These are phyloP conservation scores for Spodoptera exigua DNA, from an alignment of 2,888 invertebrate species.

Conservation along the genomic window DNA sequence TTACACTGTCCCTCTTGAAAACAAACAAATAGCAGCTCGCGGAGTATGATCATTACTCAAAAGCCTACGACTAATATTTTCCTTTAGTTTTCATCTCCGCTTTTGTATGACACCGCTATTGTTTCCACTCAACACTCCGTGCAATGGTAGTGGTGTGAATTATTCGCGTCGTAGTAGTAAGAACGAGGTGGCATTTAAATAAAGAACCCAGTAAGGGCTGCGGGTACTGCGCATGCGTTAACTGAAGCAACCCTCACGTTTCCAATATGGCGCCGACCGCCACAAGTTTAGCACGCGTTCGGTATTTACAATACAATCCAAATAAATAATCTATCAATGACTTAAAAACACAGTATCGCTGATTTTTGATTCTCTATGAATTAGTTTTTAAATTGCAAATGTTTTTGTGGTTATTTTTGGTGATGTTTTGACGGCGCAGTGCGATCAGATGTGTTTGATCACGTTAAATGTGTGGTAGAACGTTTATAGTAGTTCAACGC, in stretches of 20 bases:
- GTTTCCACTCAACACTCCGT: slow-evolving; percentile 58
- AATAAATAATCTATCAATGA: slow-evolving; percentile 41
- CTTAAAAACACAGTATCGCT: slow-evolving; percentile 15
- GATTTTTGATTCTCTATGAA: slow-evolving; percentile 11
- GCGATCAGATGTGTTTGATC: slow-evolving; percentile 76
- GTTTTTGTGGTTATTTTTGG: slow-evolving; percentile 42
- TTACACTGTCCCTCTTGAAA: slow-evolving; percentile 28
- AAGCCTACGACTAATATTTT: slow-evolving; percentile 38
- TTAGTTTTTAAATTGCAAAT: slow-evolving; percentile 6
- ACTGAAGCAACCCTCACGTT: slow-evolving; percentile 74
- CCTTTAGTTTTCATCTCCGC: slow-evolving; percentile 52
- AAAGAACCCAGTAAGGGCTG: slow-evolving; percentile 71
- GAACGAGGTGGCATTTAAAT: slow-evolving; percentile 68
- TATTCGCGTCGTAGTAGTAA: slow-evolving; percentile 53
- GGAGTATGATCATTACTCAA: slow-evolving; percentile 30
- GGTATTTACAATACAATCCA: slow-evolving; percentile 71
- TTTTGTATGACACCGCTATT: slow-evolving; percentile 58
- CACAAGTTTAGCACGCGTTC: slow-evolving; percentile 83
- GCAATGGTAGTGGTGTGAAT: slow-evolving; percentile 56
- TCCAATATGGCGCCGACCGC: slow-evolving; percentile 87
- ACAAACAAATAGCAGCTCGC: slow-evolving; percentile 47
- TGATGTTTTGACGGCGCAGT: slow-evolving; percentile 69
- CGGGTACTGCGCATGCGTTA: slow-evolving; percentile 81
- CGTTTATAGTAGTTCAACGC: slow-evolving; percentile 70
- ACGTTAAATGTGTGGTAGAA: slow-evolving; percentile 64